Evolutionary conservation across 1,140 invertebrate species (phyloP).

Genomic region (Grapholita molesta): DNA sequence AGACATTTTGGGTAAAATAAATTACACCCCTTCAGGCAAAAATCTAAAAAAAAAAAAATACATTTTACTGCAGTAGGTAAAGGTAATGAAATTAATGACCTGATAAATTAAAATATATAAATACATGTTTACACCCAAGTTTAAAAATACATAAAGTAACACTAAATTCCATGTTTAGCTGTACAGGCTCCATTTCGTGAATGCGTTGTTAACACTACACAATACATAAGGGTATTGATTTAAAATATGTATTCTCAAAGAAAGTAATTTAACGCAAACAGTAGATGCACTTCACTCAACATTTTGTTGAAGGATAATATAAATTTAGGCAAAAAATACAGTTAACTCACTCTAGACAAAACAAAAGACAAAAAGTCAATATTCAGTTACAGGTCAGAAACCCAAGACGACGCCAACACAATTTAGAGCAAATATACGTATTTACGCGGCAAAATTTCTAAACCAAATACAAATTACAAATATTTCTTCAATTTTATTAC

Average conservation of each 20-base stretch:
- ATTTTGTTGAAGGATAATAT: not conserved
- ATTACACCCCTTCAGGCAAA: constrained; percentile 26
- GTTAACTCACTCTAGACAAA: not conserved
- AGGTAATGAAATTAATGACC: not conserved
- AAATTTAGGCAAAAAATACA: not conserved
- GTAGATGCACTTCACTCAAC: not conserved
- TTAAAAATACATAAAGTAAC: not conserved
- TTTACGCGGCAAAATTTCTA: not conserved
- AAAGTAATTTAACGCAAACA: not conserved
- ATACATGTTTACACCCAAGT: not conserved
- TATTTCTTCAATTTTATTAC: not conserved
- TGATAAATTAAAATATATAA: not conserved
- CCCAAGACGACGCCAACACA: constrained; percentile 1
- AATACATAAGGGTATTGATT: not conserved
- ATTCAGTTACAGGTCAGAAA: constrained; percentile 12
- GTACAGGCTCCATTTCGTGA: not conserved
- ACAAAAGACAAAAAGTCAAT: constrained; percentile 14
- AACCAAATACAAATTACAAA: not conserved
- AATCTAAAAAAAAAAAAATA: constrained; percentile 25
- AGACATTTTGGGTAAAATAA: constrained; percentile 61
- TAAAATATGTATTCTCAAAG: constrained; percentile 1
- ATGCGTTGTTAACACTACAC: not conserved
- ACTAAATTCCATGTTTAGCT: not conserved
- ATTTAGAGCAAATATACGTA: not conserved
- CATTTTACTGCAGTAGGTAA: not conserved